Base-by-base conservation (phyloP, 1,140 invertebrate species). In the Drosophila setifemur region DNA sequence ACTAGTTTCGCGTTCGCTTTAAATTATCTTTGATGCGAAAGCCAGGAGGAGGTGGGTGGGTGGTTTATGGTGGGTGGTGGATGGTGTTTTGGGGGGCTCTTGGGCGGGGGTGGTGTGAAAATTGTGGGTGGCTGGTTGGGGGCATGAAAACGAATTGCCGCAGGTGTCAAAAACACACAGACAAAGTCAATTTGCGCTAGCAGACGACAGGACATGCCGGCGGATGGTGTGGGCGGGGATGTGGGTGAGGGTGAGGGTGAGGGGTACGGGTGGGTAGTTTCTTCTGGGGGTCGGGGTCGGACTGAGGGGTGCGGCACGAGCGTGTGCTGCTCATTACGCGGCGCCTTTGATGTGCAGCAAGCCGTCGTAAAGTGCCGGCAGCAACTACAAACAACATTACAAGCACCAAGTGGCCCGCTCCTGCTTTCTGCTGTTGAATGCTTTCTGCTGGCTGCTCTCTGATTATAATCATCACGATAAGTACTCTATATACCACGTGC, bases 101-200 rank as follows among this genome's bases (percentile, higher is more conserved):
- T 3, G 12, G 31, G 31, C 12, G 12, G 31, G 4, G n/a, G 31
- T 35, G 31, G 31, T 16, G 31, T n/a, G n/a, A n/a, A 14, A 28
- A 8, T 25, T 28, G 16, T 29, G 25, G 35, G n/a, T 45, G 45
- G 49, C 16, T 16, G 18, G 52, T 9, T 25, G 47, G 48, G 54
- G 68, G 47, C 33, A 54, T 52, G 57, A 55, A 71, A 86, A 85
- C 66, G 79, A 86, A 85, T 86, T 85, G 79, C 79, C 79, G 79
- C 79, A 85, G 79, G 79, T 85, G 79, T 85, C 75, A 79, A 86
- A 85, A 83, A 79, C 76, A 85, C 79, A 85, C 79, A 85, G 79
- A 85, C 79, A 85, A 85, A 85, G 79, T 85, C 79, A 85, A 85
- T 85, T 85, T 86, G 75, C 74, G 63, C 66, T 74, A 60, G 70